These are phyloP conservation scores for Misgurnus anguillicaudatus DNA, from an alignment of 2,113 vertebrate genomes.

Conservation along the genomic window DNA sequence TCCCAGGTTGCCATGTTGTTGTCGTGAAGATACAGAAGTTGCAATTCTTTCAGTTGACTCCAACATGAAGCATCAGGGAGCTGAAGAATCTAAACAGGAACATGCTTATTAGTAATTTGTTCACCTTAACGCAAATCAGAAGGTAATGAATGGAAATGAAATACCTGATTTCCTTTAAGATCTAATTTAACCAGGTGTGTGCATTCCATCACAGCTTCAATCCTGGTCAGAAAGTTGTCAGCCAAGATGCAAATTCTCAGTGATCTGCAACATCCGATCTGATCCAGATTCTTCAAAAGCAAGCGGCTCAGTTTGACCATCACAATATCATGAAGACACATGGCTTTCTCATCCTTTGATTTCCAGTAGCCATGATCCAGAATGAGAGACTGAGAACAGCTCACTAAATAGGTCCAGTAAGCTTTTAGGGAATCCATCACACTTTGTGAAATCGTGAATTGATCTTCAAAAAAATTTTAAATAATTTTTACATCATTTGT, in stretches of 20 bases:
- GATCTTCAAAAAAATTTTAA: too few species aligned
- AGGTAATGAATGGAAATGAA: background rate
- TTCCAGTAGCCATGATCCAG: constrained; percentile 38
- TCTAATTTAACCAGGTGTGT: constrained; percentile 71
- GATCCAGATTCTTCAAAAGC: constrained; percentile 58
- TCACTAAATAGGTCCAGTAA: constrained; percentile 52
- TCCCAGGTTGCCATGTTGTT: constrained; percentile 65
- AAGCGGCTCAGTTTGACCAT: constrained; percentile 58
- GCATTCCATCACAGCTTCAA: constrained; percentile 64
- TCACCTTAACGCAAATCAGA: background rate
- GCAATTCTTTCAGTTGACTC: constrained; percentile 63
- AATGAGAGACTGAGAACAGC: constrained; percentile 50
- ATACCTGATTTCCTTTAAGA: constrained; percentile 71
- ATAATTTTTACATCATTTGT: too few species aligned
- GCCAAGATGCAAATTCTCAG: constrained; percentile 69
- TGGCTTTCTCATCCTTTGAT: constrained; percentile 20
- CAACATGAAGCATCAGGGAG: constrained; percentile 70
- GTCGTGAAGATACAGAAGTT: constrained; percentile 71
- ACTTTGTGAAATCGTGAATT: background rate
- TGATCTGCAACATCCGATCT: constrained; percentile 60
- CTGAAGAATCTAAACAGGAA: constrained; percentile 63
- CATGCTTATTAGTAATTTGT: background rate
- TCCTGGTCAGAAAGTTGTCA: constrained; percentile 66
- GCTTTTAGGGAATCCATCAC: constrained; percentile 36
- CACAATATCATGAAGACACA: constrained; percentile 60